Percentiles rank a stretch among this genome's conserved stretches.
Evolutionary conservation across 2,113 vertebrate genomes (phyloP).

Genomic region (Stegastes partitus): DNA sequence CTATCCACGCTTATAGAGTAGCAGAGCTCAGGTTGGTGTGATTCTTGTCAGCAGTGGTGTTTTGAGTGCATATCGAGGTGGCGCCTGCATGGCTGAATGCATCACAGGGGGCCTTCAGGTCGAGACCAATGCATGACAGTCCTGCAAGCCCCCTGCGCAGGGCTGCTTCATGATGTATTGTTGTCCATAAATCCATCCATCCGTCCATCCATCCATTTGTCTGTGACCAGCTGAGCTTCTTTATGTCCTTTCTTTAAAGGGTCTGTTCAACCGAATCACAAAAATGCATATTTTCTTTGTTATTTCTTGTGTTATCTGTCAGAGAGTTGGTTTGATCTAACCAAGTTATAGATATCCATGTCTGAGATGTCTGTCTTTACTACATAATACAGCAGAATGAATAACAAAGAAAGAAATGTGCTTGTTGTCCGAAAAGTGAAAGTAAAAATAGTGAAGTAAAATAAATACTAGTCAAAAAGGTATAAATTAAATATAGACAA

Average conservation of each 20-base stretch:
- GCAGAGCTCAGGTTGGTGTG: background rate
- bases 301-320: background rate
- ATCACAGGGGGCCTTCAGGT: slow-evolving; percentile 44
- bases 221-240: slow-evolving; percentile 48
- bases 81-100: slow-evolving; percentile 73
- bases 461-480: too few species aligned
- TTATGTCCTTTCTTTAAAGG: slow-evolving; percentile 36
- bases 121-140: slow-evolving; percentile 63
- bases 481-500: too few species aligned
- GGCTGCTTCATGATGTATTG: slow-evolving; percentile 50
- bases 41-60: slow-evolving; percentile 45
- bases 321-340: background rate
- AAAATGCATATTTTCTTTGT: slow-evolving; percentile 9
- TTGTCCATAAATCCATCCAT: slow-evolving; percentile 17
- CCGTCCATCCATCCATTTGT: slow-evolving; percentile 28
- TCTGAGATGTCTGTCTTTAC: too few species aligned
- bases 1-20: background rate
- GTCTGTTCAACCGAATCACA: slow-evolving; percentile 42
- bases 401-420: too few species aligned
- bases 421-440: too few species aligned
- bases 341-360: too few species aligned
- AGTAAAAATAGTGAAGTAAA: too few species aligned
- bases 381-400: too few species aligned
- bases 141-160: slow-evolving; percentile 33
- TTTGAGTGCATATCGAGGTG: slow-evolving; percentile 70